These are phyloP conservation scores for Sprattus sprattus DNA, from an alignment of 2,113 vertebrate species.

Conservation along the genomic window DNA sequence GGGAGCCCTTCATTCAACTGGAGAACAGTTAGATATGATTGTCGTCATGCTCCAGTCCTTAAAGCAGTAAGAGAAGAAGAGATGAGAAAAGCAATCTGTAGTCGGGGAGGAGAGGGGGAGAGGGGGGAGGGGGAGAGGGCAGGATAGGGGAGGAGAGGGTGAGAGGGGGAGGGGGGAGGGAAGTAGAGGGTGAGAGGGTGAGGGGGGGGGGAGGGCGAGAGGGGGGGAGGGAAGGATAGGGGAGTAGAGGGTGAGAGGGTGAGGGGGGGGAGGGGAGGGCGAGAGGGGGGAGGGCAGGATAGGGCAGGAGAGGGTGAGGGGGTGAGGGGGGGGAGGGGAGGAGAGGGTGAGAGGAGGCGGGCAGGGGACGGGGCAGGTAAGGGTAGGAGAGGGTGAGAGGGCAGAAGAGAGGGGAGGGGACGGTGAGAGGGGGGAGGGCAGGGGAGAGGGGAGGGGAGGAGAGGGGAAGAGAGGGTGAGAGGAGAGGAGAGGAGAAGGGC, in stretches of 20 bases:
- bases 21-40: conserved; percentile 77
- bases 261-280: no score
- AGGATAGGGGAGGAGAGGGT: neutral
- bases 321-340: conserved; percentile 11
- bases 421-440: no score
- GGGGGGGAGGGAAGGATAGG: conserved; percentile 29
- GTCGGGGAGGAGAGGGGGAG: conserved; percentile 24
- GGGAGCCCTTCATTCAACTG: conserved; percentile 77
- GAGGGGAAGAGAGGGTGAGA: no score
- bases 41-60: conserved; percentile 71
- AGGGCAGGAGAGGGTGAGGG: no score
- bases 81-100: conserved; percentile 54
- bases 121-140: no score
- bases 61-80: conserved; percentile 56
- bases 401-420: no score
- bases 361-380: neutral
- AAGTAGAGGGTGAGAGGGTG: conserved; percentile 33
- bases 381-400: conserved; percentile 29
- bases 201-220: conserved; percentile 30
- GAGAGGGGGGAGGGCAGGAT: no score
- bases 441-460: no score
- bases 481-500: no score
- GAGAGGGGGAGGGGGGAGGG: no score
- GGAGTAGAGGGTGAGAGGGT: neutral
- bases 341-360: no score